These are phyloP conservation scores for Agelas oroides DNA, from an alignment of 37 sponge, comb jelly and placozoan genomes.

Conservation along the genomic window DNA sequence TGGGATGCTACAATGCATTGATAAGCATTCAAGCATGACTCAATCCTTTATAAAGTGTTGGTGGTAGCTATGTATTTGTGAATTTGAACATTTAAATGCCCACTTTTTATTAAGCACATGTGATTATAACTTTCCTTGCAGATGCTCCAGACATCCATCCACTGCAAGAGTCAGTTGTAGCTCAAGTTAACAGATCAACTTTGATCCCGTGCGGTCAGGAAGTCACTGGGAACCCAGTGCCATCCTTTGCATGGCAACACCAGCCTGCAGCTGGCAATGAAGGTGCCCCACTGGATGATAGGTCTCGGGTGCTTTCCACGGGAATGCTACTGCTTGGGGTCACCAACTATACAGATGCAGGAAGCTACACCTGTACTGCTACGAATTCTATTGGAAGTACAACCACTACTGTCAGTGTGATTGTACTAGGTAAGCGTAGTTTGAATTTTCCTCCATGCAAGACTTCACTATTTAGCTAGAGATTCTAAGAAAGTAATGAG, in stretches of 20 bases:
- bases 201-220: constrained; percentile 5
- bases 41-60: too few species aligned
- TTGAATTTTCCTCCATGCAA: too few species aligned
- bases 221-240: not conserved
- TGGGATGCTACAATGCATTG: too few species aligned
- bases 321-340: not conserved
- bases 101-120: too few species aligned
- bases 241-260: constrained; percentile 7
- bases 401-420: not conserved
- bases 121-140: too few species aligned
- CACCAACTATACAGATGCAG: constrained; percentile 1
- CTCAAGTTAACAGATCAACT: not conserved
- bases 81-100: too few species aligned
- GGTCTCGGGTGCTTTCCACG: not conserved
- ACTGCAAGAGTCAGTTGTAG: not conserved
- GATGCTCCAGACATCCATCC: constrained; percentile 17
- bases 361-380: constrained; percentile 17
- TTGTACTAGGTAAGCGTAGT: constrained; percentile 26
- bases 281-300: not conserved
- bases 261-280: not conserved
- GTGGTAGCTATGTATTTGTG: too few species aligned
- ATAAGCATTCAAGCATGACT: too few species aligned
- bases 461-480: too few species aligned
- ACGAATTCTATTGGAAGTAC: not conserved
- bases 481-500: too few species aligned